Conservation (phyloP, 2,113 vertebrate genomes). For the Microtus pennsylvanicus region DNA sequence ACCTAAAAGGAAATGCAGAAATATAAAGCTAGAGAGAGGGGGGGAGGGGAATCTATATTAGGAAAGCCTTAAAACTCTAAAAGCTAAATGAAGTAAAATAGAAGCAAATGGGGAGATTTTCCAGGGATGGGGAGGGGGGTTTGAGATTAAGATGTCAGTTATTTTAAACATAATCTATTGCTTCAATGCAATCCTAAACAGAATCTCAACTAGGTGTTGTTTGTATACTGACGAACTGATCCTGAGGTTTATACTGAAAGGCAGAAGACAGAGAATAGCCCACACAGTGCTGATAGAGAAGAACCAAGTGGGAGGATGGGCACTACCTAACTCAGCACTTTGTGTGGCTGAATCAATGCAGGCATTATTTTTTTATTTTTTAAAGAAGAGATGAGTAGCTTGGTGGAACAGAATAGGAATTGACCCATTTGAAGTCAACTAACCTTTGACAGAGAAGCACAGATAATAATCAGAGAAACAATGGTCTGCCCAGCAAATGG, state of each 20-base stretch:
- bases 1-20: not conserved
- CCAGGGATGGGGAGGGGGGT: not conserved
- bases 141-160: not conserved
- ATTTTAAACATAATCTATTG: not conserved
- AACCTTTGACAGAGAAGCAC: not conserved
- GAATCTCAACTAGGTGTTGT: not conserved
- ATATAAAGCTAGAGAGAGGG: not conserved
- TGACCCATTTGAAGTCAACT: not conserved
- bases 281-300: not conserved
- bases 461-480: not conserved
- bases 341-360: not conserved
- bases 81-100: slow-evolving; percentile 16
- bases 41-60: not conserved
- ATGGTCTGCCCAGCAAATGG: not conserved
- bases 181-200: not conserved
- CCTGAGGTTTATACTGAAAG: not conserved
- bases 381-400: not conserved
- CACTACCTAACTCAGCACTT: not conserved
- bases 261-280: not conserved
- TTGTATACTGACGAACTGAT: not conserved
- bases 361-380: not conserved
- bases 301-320: not conserved
- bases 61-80: not conserved
- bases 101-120: not conserved
- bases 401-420: not conserved